These are phyloP conservation scores for Chironomus tentans DNA, from an alignment of 2,888 invertebrate genomes.

Conservation along the genomic window DNA sequence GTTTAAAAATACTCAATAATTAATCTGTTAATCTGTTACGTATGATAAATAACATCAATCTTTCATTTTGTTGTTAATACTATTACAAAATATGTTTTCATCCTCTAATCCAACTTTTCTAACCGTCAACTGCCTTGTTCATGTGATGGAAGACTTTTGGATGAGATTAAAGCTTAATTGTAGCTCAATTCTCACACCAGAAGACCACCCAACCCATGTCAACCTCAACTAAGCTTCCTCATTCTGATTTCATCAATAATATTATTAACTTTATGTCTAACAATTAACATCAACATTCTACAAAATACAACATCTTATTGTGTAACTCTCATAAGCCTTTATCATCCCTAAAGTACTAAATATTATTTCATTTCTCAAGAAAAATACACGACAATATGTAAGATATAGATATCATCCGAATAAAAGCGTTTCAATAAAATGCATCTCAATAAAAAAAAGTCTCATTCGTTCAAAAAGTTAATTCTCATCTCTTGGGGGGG, in stretches of 20 bases:
- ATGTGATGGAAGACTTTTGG: not conserved
- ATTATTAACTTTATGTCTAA: not conserved
- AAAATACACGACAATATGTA: not conserved
- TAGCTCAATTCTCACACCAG: no score
- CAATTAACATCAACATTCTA: constrained; percentile 12
- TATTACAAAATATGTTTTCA: not conserved
- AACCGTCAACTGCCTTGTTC: no score
- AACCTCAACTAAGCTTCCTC: not conserved
- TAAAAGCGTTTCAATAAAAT: not conserved
- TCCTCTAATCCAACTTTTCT: not conserved
- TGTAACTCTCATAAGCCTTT: not conserved
- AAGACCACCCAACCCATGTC: no score
- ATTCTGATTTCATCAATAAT: not conserved
- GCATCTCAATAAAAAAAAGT: not conserved
- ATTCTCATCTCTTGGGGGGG: no score
- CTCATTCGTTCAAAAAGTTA: not conserved
- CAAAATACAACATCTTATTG: constrained; percentile 1
- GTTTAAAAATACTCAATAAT: no score
- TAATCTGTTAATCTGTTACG: not conserved
- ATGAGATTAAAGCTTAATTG: no score
- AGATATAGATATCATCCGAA: not conserved
- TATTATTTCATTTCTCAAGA: no score
- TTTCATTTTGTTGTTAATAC: not conserved
- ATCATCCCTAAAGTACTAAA: not conserved
- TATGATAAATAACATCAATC: not conserved